Evolutionary conservation across 37 sponge, comb jelly and placozoan species (phyloP), one percentile per base, ranked within the genome.

Genomic region (Aphrocallistes beatrix): DNA sequence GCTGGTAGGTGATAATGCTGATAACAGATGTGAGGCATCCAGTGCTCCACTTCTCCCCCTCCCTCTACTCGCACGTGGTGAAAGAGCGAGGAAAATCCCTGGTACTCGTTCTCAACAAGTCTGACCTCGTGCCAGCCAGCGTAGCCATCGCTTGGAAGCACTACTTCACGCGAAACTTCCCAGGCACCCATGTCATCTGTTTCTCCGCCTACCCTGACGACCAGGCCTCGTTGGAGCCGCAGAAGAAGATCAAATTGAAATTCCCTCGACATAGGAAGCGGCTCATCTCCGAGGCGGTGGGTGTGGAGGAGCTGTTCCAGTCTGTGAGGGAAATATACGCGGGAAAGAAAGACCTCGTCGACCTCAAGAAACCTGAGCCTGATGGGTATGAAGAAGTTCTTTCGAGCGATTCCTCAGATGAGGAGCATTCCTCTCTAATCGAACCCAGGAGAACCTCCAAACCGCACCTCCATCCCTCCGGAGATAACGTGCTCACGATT

Each of bases 61-160:
- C 94, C 3, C 88, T 95, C 34, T 93, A 90, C 81, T 39, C 82
- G 32, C 81, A 91, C 84, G 92, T 95, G 23, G 87, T 87, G 0
- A 39, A 89, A 30, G 94, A 91, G 0, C 82, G 91, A 50, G 86
- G 87, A 51, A 95, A 95, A 40, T 17, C 51, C 34, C 48, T 95
- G 17, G 94, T 95, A 36, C 88, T 93, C n/a, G 91, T 95, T 6
- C 81, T 95, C 38, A 95, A 95, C 86, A 93, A 95, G 89, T 94
- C 95, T 39, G 99, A 98, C 82, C 86, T 98, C 85, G 96, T 98
- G 0, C 92, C 92, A 21, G 94, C 95, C 38, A 81, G 91, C 85
- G 95, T 98, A 0, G 92, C 88, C 0, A 92, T 98, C 16, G 92
- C 99, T 13, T 98, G 99, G 99, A 90, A 90, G 81, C 90, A 89